phyloP scores from a whole-genome alignment of 2,888 invertebrate species.

The Lepidocyrtinus sp. region DNA sequence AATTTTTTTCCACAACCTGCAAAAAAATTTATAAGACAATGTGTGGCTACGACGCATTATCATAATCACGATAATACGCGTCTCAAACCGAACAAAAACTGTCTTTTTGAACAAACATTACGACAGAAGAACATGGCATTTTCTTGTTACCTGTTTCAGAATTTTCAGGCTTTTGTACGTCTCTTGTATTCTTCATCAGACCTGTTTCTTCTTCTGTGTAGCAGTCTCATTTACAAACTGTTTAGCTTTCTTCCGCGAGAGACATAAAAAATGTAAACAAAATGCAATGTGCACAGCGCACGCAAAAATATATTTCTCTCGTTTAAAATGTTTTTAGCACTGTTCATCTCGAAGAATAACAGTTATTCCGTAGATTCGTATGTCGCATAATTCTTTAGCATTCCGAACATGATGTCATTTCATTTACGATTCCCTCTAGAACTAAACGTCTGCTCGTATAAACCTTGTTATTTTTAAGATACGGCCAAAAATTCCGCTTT shows the following conservation, averaged over 20 bases:
- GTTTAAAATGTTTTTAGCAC: slow-evolving; percentile 4
- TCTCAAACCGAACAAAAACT: slow-evolving; percentile 36
- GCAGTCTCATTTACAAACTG: slow-evolving; percentile 18
- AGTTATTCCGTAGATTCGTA: not conserved
- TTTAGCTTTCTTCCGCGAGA: not conserved
- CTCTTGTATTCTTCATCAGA: slow-evolving; percentile 9
- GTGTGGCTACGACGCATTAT: slow-evolving; percentile 4
- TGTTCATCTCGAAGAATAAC: not conserved
- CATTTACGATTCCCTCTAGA: not conserved
- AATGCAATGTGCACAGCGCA: slow-evolving; percentile 7
- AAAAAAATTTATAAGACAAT: slow-evolving; percentile 3
- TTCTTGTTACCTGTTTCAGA: slow-evolving; percentile 38
- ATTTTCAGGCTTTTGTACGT: not conserved
- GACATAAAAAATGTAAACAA: slow-evolving; percentile 18
- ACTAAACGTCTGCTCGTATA: not conserved
- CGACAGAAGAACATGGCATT: slow-evolving; percentile 55
- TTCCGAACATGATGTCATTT: slow-evolving; percentile 20
- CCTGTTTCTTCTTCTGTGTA: slow-evolving; percentile 19
- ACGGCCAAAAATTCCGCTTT: not conserved
- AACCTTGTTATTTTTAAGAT: slow-evolving; percentile 11
- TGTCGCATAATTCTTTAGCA: slow-evolving; percentile 10
- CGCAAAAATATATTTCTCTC: slow-evolving; percentile 9
- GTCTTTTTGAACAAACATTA: slow-evolving; percentile 54
- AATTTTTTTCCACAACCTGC: not conserved
- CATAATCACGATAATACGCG: slow-evolving; percentile 20